phyloP scores from a whole-genome alignment of 1,140 invertebrate genomes.

The Aphelenchoides besseyi region DNA sequence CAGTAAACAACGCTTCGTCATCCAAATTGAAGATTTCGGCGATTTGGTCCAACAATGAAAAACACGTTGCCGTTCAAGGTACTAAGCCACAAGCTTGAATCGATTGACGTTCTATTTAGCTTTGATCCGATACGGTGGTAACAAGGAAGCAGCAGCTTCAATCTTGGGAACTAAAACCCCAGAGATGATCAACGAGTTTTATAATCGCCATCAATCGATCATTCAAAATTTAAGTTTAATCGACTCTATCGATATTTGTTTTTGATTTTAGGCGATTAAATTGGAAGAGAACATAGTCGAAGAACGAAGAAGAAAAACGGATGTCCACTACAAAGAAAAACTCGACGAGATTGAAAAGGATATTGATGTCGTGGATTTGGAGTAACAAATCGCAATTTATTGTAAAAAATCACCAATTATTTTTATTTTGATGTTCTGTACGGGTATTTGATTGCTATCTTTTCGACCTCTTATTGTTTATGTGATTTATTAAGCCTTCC shows the following conservation, averaged over 20 bases:
- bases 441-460: too few species aligned
- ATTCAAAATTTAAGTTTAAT: background rate
- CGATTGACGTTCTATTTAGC: background rate
- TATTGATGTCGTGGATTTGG: background rate
- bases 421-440: too few species aligned
- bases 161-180: constrained; percentile 4
- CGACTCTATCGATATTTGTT: background rate
- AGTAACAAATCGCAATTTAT: too few species aligned
- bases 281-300: background rate
- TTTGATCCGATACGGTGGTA: constrained; percentile 1
- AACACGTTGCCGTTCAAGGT: constrained; percentile 1
- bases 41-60: constrained; percentile 7
- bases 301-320: background rate
- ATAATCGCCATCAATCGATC: background rate
- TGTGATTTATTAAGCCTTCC: too few species aligned
- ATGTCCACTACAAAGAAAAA: background rate
- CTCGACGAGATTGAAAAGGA: background rate
- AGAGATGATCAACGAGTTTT: constrained; percentile 1
- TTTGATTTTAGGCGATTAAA: background rate
- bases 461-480: too few species aligned
- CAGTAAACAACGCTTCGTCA: constrained; percentile 2
- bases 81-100: too few species aligned
- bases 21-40: background rate
- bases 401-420: too few species aligned
- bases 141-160: background rate